Base-by-base conservation (phyloP, 2,888 invertebrate genomes). In the Brachyptera putata region DNA sequence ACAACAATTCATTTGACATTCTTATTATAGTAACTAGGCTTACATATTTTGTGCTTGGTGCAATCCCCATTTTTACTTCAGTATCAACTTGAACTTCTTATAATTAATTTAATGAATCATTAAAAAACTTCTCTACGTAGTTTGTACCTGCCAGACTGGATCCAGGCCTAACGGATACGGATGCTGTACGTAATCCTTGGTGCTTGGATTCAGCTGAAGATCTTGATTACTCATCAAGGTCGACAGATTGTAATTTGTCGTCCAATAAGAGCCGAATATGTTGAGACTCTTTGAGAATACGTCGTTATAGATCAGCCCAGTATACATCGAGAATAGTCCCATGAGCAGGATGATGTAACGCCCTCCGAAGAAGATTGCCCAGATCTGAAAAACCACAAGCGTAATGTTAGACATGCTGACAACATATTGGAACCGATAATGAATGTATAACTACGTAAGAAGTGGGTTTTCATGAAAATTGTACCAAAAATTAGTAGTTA, bases 231-330 rank as follows among this genome's bases (percentile, higher is more conserved):
- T 66, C 26, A 58, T 59, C 25, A 80, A 64, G 1, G 75, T 76
- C 0, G 68, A 65, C 60, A 73, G 69, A 58, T 74, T 74, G 60
- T 79, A 78, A 1, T 73, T 71, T 11, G 63, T 16, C 14, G 60
- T 66, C 88, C 88, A 89, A 34, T 79, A 75, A 0, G 84, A 79
- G 2, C 86, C 86, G 72, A 89, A 89, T 36, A 89, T 75, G 69
- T 89, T 89, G 66, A 87, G 67, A 2, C 87, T 84, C 70, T 86
- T 88, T 37, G 88, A 86, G 74, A 89, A 90, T n/a, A 85, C 69
- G 70, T 90, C 90, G 71, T 90, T 90, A 76, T 90, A 90, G 61
- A 90, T 80, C 46, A 89, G 68, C 26, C 89, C 89, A 22, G 88
- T 86, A 74, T 90, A 90, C 64, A 89, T 82, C 1, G 88, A 87